Conservation (phyloP, 2,797 vertebrate genomes). For the Falco concolor region DNA sequence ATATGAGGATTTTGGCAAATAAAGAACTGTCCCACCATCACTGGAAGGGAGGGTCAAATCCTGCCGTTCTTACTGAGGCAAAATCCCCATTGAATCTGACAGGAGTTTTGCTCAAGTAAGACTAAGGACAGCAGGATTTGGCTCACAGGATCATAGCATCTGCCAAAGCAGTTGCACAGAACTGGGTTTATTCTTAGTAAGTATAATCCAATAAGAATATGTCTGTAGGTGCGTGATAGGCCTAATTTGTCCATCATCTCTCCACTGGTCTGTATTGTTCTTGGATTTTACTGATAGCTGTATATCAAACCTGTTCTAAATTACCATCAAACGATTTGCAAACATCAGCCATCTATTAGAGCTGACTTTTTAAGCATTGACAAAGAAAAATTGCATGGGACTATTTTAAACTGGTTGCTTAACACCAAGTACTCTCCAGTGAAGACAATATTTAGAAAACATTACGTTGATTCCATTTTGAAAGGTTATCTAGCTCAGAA, state of each 20-base stretch:
- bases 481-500: background rate
- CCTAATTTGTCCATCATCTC: slow-evolving; percentile 44
- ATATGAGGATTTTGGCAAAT: background rate
- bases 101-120: slow-evolving; percentile 64
- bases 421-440: background rate
- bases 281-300: background rate
- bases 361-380: background rate
- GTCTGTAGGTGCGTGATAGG: slow-evolving; percentile 59
- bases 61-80: slow-evolving; percentile 13
- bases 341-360: background rate
- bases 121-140: slow-evolving; percentile 69
- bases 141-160: slow-evolving; percentile 63
- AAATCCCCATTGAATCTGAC: slow-evolving; percentile 58
- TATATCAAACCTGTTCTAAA: background rate
- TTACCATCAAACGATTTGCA: background rate
- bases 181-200: slow-evolving; percentile 71
- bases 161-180: slow-evolving; percentile 69
- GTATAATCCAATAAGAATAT: slow-evolving; percentile 61
- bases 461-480: background rate
- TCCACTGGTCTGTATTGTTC: background rate
- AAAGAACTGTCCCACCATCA: background rate
- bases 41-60: slow-evolving; percentile 49
- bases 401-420: background rate
- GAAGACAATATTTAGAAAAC: background rate
- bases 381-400: background rate